Base-by-base conservation (phyloP, 2,888 invertebrate genomes). In the Epinotia demarniana region DNA sequence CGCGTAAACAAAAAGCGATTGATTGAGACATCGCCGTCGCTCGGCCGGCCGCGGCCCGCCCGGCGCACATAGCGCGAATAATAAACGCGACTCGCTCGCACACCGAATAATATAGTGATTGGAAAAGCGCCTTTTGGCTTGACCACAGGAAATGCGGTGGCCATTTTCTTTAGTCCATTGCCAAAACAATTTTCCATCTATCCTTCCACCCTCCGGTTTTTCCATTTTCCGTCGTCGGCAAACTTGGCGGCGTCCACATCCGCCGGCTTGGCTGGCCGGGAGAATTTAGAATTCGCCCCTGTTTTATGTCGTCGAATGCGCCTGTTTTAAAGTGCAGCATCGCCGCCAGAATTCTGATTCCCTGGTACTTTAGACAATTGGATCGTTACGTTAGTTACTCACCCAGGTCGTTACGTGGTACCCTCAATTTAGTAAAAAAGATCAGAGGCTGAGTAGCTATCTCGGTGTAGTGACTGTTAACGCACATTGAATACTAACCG, bases 141-240 rank as follows among this genome's bases (percentile, higher is more conserved):
- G 92, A 91, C 92, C 93, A 87, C 92, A 91, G 93, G 92, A 94
- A 93, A 93, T 93, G 92, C 88, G 89, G 89, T 87, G 85, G 88
- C 88, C 87, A 85, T 88, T 89, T 91, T 88, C 89, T 88, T 88
- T 86, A 88, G 86, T 83, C 88, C 88, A 88, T 89, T 90, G 89
- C 90, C 90, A 89, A 89, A 90, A 90, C 90, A 89, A 89, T 90
- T 92, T 91, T 90, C 89, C 89, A 89, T 90, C 89, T 89, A 89
- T 89, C 88, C 83, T 83, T 83, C 82, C 83, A 80, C 85, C 84
- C 86, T 85, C 86, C 85, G 88, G 87, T 88, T 89, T 89, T 89
- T 87, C 90, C 87, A 88, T 90, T 92, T 89, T 89, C 88, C 88
- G 88, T 87, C 85, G 87, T 87, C 87, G 87, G 86, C 85, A 86